Evolutionary conservation across 1,140 invertebrate species (phyloP).

Genomic region (Heliothis virescens): DNA sequence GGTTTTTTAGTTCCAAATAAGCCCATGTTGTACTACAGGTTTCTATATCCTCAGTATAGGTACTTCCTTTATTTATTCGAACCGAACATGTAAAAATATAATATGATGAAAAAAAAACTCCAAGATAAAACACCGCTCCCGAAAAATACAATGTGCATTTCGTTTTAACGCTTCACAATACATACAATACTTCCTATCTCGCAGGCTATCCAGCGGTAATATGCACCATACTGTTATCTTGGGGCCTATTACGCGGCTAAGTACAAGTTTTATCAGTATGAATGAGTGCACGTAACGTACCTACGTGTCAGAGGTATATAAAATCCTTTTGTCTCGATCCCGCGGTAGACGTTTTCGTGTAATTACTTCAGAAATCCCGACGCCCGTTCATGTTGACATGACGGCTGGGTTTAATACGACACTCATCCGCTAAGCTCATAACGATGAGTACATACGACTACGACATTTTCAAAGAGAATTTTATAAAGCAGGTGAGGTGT

Average conservation of each 20-base stretch:
- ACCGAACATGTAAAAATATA: too few relatives aligned
- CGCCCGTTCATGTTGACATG: conserved; percentile 52
- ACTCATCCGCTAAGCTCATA: conserved; percentile 48
- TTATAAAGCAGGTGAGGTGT: conserved; percentile 26
- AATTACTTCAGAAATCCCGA: conserved; percentile 48
- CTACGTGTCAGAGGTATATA: neutral
- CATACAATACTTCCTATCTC: conserved; percentile 21
- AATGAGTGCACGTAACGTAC: conserved; percentile 21
- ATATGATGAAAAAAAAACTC: too few relatives aligned
- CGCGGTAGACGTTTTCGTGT: conserved; percentile 39
- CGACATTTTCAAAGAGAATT: conserved; percentile 42
- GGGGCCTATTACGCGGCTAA: conserved; percentile 37
- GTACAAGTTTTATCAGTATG: conserved; percentile 38
- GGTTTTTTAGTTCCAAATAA: too few relatives aligned
- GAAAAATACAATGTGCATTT: neutral
- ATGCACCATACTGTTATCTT: conserved; percentile 24
- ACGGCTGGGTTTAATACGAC: conserved; percentile 41
- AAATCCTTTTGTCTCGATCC: conserved; percentile 41
- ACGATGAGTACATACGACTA: conserved; percentile 15
- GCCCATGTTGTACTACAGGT: neutral
- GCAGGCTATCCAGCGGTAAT: conserved; percentile 3
- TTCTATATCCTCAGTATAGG: neutral
- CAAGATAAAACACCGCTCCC: too few relatives aligned
- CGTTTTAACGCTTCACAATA: neutral
- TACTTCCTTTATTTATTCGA: too few relatives aligned